Evolutionary conservation across 1,140 invertebrate genomes (phyloP).

Genomic region (Heterodera schachtii): DNA sequence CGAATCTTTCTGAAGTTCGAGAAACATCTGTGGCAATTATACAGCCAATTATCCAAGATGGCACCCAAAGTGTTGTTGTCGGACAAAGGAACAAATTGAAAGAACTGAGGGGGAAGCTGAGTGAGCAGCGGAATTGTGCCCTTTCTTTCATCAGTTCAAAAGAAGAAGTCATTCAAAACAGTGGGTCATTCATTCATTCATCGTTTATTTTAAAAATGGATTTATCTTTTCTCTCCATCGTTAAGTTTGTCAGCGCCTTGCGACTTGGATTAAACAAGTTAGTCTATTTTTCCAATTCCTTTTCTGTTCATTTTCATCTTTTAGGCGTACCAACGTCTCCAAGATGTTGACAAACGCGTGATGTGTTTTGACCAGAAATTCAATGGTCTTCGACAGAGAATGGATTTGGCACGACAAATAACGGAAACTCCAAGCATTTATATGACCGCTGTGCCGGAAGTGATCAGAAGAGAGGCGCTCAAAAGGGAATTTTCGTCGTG

Average conservation of each 20-base stretch:
- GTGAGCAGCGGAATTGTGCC: conserved; percentile 36
- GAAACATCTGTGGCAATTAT: conserved; percentile 26
- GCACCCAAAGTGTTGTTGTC: conserved; percentile 24
- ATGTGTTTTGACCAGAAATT: conserved; percentile 48
- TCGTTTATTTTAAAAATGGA: not conserved
- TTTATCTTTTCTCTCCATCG: not conserved
- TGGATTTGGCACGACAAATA: conserved; percentile 52
- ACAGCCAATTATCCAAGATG: conserved; percentile 35
- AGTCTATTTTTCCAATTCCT: not conserved
- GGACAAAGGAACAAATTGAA: conserved; percentile 35
- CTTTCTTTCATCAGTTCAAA: conserved; percentile 41
- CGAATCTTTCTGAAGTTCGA: conserved; percentile 17
- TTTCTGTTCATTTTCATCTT: conserved; percentile 10
- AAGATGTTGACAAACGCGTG: conserved; percentile 41
- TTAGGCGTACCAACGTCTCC: conserved; percentile 43
- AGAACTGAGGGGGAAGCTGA: conserved; percentile 18
- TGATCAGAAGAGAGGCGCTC: conserved; percentile 43
- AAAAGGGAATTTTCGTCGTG: conserved; percentile 48
- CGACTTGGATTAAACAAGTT: conserved; percentile 43
- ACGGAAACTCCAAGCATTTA: conserved; percentile 52
- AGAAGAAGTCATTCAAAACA: conserved; percentile 44
- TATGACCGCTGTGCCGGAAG: conserved; percentile 51
- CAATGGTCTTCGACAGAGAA: conserved; percentile 41
- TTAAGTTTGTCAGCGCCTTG: conserved; percentile 36
- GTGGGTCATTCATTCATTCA: not conserved